Evolutionary conservation across 2,797 vertebrate species (phyloP).

Genomic region (Gallinago solitaria): DNA sequence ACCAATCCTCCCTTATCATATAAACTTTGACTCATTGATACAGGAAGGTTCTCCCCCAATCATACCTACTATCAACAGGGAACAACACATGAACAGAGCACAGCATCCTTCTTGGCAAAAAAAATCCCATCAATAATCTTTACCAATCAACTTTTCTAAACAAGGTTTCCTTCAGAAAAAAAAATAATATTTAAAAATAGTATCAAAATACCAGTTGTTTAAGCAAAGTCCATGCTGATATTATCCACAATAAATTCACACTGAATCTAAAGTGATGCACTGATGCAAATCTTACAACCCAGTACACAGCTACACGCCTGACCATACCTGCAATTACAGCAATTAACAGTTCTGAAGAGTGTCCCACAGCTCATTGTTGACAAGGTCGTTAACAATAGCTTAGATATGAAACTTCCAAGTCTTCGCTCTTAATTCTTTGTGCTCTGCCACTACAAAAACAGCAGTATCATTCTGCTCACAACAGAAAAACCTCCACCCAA

Average conservation of each 20-base stretch:
- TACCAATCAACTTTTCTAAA: background rate
- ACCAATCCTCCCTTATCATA: background rate
- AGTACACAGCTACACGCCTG: background rate
- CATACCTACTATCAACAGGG: rapidly evolving
- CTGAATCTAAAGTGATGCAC: background rate
- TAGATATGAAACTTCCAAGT: background rate
- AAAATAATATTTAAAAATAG: background rate
- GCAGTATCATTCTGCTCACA: background rate
- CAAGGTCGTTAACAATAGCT: background rate
- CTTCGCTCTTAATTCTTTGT: background rate
- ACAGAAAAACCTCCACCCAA: background rate
- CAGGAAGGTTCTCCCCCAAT: background rate
- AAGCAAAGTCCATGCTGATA: background rate
- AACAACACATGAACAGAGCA: background rate
- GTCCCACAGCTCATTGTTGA: background rate
- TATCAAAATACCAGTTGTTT: background rate
- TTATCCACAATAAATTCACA: background rate
- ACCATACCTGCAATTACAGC: background rate
- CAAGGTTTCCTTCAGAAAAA: background rate
- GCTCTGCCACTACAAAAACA: background rate
- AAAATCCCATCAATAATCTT: background rate
- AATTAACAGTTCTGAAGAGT: background rate
- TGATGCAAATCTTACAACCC: background rate
- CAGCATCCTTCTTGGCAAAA: background rate
- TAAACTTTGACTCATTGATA: background rate